These are phyloP conservation scores for Miltochrista miniata DNA, from an alignment of 2,888 invertebrate species.

Conservation along the genomic window DNA sequence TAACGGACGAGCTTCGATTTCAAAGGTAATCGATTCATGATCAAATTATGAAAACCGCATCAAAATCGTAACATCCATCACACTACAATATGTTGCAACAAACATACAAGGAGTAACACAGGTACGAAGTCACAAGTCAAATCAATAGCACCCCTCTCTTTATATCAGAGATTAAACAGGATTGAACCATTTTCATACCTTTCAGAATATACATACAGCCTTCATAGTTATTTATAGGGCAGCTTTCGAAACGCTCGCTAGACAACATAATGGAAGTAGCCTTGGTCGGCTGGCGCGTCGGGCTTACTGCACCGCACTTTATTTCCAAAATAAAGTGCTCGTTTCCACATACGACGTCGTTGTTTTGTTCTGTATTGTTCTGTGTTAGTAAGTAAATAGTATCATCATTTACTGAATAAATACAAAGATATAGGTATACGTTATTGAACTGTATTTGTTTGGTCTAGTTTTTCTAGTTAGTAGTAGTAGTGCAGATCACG, in stretches of 20 bases:
- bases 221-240: constrained; percentile 7
- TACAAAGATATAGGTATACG: no score
- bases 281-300: constrained; percentile 14
- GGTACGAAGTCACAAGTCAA: neutral
- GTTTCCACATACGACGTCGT: constrained; percentile 16
- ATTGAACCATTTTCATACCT: constrained; percentile 5
- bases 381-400: neutral
- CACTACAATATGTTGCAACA: no score
- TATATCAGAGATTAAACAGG: neutral
- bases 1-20: no score
- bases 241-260: constrained; percentile 16
- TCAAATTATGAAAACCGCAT: no score
- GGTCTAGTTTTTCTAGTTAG: no score
- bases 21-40: neutral
- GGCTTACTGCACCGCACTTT: constrained; percentile 24
- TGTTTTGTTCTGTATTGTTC: constrained; percentile 1
- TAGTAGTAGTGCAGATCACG: no score
- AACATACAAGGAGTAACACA: no score
- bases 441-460: no score
- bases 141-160: neutral
- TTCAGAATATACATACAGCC: constrained; percentile 5
- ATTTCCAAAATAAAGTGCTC: constrained; percentile 23
- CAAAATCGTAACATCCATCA: no score
- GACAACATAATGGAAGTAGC: constrained; percentile 32
- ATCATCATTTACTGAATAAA: no score